phyloP scores from a whole-genome alignment of 2,888 invertebrate species.

The Silvanus unidentatus region DNA sequence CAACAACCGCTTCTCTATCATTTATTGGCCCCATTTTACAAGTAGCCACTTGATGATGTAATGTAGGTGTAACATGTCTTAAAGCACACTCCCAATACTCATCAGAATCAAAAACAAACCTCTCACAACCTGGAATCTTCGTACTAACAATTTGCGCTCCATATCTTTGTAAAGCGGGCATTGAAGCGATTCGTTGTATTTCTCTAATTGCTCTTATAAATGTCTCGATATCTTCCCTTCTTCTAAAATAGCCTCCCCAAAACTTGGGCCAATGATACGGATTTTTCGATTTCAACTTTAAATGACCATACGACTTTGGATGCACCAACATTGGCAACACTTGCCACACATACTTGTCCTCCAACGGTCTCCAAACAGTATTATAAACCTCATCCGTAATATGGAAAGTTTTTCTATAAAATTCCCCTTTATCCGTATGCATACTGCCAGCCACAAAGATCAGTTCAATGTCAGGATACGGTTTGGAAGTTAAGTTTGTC shows the following conservation, averaged over 20 bases:
- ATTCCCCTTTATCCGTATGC: constrained; percentile 31
- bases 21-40: constrained; percentile 52
- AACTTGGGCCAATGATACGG: constrained; percentile 68
- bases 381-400: constrained; percentile 53
- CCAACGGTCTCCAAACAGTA: constrained; percentile 52
- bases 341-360: constrained; percentile 35
- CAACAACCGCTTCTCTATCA: constrained; percentile 54
- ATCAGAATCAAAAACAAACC: constrained; percentile 43
- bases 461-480: constrained; percentile 64
- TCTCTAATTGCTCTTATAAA: constrained; percentile 45
- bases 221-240: constrained; percentile 46
- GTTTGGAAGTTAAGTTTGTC: constrained; percentile 50
- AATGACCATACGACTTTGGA: constrained; percentile 64
- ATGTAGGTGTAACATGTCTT: constrained; percentile 45
- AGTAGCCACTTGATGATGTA: constrained; percentile 52
- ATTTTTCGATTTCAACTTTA: constrained; percentile 63
- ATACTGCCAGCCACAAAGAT: constrained; percentile 55
- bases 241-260: constrained; percentile 72
- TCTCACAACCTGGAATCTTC: constrained; percentile 39
- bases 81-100: constrained; percentile 52
- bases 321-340: constrained; percentile 66
- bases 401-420: constrained; percentile 45
- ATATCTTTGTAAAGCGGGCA: constrained; percentile 45
- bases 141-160: constrained; percentile 18
- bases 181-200: constrained; percentile 48